Evolutionary conservation across 2,113 vertebrate species (phyloP).

Genomic region (Leucopsar rothschildi): DNA sequence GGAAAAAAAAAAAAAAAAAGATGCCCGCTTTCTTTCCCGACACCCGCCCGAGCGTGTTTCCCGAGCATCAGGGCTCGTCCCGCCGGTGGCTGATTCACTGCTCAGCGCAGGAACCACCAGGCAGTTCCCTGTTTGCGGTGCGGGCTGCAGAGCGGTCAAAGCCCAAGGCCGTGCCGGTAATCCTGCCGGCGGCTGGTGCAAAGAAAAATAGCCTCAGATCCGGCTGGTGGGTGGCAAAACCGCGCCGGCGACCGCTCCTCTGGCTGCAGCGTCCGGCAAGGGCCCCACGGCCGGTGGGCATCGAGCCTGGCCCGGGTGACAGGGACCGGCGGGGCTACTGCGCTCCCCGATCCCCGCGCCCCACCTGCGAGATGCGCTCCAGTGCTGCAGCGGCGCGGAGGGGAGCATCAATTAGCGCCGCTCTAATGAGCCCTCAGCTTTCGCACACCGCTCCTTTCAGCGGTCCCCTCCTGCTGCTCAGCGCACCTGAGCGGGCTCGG

Average conservation of each 20-base stretch:
- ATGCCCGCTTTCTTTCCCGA: neutral
- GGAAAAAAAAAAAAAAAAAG: neutral
- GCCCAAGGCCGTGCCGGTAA: neutral
- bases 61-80: neutral
- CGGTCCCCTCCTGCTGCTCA: neutral
- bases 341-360: neutral
- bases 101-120: neutral
- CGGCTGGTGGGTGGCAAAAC: neutral
- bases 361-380: neutral
- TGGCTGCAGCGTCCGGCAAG: neutral
- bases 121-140: neutral
- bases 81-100: neutral
- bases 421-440: neutral
- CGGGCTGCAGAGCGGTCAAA: neutral
- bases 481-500: neutral
- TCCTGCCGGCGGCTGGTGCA: neutral
- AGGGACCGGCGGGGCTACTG: too few species aligned
- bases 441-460: neutral
- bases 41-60: neutral
- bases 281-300: neutral
- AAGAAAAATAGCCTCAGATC: neutral
- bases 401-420: neutral
- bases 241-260: neutral
- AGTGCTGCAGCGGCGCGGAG: neutral
- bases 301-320: neutral